Base-by-base conservation (phyloP, 2,888 invertebrate genomes). In the Andrena marginata region DNA sequence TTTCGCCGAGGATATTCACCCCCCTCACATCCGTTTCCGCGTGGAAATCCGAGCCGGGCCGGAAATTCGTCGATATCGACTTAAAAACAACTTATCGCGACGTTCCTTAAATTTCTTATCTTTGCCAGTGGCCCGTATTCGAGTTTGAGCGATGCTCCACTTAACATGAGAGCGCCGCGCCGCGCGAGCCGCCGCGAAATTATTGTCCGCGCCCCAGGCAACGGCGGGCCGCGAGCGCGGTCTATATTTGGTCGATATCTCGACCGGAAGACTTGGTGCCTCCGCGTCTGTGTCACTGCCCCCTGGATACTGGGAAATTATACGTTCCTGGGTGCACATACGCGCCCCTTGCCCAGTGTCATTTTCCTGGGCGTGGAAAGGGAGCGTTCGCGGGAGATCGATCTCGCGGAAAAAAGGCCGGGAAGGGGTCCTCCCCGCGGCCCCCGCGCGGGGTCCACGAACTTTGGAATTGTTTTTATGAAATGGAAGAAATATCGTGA, bases 281-380 rank as follows among this genome's bases (percentile, higher is more conserved):
- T 51, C 54, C 51, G 54, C 65, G 85, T 81, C 83, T 84, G 84
- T 73, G 85, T 86, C 83, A 72, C 72, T 77, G 85, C 51, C 77
- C 76, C 62, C 35, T 73, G 67, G 77, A 83, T 80, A 77, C 70
- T 42, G 67, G 54, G 67, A 62, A 83, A 80, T 86, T 83, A 76
- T 85, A 85, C 73, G 77, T 48, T 7, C 33, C 8, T 23, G 7
- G 13, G 13, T 48, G 62, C 77, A 67, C 62, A 62, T 23, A 77
- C 56, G 49, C 56, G 33, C 13, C 29, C 7, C 48, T 31, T 68
- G 69, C 62, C 76, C 67, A 59, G 8, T 33, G 64, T 68, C 67
- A 67, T 71, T 75, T 71, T 81, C 48, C 71, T n/a, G 56, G 49
- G 49, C 51, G 71, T 49, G 81, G 70, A 75, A 80, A 80, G 49